Evolutionary conservation across 2,888 invertebrate genomes (phyloP), one percentile per base, ranked within the genome.

Genomic region (Diaprepes abbreviatus): DNA sequence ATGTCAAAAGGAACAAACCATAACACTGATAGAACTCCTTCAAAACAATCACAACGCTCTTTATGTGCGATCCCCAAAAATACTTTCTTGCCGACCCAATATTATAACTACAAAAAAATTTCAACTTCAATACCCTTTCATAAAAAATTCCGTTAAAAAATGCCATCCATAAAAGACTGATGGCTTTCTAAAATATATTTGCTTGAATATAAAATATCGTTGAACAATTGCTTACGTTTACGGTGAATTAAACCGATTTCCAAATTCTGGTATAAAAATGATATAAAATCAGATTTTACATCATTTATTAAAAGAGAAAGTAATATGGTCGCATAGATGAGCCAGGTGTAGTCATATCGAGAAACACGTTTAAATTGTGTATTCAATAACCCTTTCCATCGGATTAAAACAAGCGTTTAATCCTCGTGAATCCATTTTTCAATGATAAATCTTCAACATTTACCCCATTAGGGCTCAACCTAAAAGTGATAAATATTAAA

Each of bases 401-500:
- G 70, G 65, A 70, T 70, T 70, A 70, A 70, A 65, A 54, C 64
- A 59, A 48, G 43, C 40, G 21, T 43, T 59, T 70, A 70, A 70
- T 70, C 60, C 65, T 36, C 16, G 31, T 19, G 52, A 66, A 70
- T 65, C 55, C 65, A 66, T 70, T 70, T 70, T 70, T 70, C 65
- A 59, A 59, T 70, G 70, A 70, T 70, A 70, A 70, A 70, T 70
- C 70, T 66, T 70, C 65, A 66, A 64, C 63, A 58, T 69, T 63
- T 64, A 69, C 35, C 69, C 66, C 60, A 70, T 70, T 65, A 60
- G 62, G 59, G 60, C 60, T 58, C 40, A 63, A 65, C 70, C 70
- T 60, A 60, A 70, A 70, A 70, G 70, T 70, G 70, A 70, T 70
- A 70, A 70, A 70, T 70, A 70, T 70, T 66, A 70, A 66, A 70